Percentiles rank a stretch among this genome's conserved stretches.
Evolutionary conservation across 1,140 invertebrate genomes (phyloP).

Genomic region (Piezodorus guildinii): DNA sequence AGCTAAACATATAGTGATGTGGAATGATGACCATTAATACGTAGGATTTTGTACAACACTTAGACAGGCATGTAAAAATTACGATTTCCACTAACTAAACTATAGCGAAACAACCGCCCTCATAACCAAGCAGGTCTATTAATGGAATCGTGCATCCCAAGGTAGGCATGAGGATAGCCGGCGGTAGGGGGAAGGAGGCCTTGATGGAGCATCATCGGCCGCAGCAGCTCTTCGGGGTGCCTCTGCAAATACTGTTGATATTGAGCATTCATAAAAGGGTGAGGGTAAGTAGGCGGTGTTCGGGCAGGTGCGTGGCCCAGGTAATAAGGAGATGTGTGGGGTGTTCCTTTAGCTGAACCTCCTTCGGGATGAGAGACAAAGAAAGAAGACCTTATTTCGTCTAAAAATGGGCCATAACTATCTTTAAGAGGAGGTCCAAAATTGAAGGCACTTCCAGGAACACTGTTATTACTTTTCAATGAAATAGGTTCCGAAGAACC

Average conservation of each 20-base stretch:
- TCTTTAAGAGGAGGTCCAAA: constrained; percentile 48
- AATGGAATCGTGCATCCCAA: constrained; percentile 53
- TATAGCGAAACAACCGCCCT: constrained; percentile 9
- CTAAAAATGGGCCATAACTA: constrained; percentile 43
- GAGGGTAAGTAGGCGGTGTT: constrained; percentile 31
- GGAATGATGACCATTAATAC: neutral
- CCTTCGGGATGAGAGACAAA: constrained; percentile 26
- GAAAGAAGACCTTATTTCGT: constrained; percentile 36
- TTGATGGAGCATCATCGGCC: constrained; percentile 43
- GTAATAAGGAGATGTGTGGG: constrained; percentile 40
- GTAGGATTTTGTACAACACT: neutral
- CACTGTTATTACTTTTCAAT: constrained; percentile 40
- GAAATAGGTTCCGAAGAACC: constrained; percentile 42
- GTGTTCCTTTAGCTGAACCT: constrained; percentile 38
- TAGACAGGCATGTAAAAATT: neutral
- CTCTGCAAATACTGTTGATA: constrained; percentile 56
- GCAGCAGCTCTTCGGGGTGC: constrained; percentile 43
- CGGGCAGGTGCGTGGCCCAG: constrained; percentile 39
- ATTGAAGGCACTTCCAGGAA: constrained; percentile 55
- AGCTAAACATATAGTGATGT: neutral
- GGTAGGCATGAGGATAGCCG: constrained; percentile 42
- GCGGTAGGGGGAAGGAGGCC: constrained; percentile 41
- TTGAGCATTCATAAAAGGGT: constrained; percentile 39
- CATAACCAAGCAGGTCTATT: constrained; percentile 42
- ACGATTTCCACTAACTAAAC: neutral